Evolutionary conservation across 2,797 vertebrate species (phyloP).

Genomic region (Balearica regulorum): DNA sequence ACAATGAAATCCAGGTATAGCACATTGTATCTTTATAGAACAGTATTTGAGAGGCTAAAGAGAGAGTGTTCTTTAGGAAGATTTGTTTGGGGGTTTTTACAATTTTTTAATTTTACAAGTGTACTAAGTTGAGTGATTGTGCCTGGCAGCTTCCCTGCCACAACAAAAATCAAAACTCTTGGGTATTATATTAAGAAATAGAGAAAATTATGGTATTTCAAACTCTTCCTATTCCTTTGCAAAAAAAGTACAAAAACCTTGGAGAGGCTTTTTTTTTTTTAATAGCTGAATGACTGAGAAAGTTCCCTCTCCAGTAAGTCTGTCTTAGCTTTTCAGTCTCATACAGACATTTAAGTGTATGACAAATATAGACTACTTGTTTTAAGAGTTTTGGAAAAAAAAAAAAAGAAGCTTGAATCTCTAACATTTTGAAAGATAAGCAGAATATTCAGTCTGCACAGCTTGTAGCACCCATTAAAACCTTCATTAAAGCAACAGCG

Average conservation of each 20-base stretch:
- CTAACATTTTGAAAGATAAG: background rate
- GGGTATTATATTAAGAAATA: background rate
- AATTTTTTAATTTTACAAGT: background rate
- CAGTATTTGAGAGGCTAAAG: background rate
- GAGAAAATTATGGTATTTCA: background rate
- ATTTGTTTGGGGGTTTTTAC: background rate
- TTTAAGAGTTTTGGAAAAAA: background rate
- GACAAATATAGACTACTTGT: conserved; percentile 4
- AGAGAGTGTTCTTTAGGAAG: background rate
- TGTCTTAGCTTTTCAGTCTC: background rate
- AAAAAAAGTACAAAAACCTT: background rate
- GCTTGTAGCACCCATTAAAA: background rate
- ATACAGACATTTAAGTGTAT: background rate
- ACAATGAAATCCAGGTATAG: background rate
- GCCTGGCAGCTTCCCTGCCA: background rate
- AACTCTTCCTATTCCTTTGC: background rate
- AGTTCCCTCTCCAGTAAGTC: background rate
- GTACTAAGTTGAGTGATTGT: background rate
- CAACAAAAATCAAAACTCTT: background rate
- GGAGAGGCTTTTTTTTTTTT: background rate
- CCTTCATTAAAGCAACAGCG: background rate
- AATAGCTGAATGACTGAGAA: background rate
- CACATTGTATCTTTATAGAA: background rate
- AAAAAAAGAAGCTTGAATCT: background rate
- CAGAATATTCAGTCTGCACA: background rate